Evolutionary conservation across 2,888 invertebrate species (phyloP).

Genomic region (Pseudolycoriella hygida): DNA sequence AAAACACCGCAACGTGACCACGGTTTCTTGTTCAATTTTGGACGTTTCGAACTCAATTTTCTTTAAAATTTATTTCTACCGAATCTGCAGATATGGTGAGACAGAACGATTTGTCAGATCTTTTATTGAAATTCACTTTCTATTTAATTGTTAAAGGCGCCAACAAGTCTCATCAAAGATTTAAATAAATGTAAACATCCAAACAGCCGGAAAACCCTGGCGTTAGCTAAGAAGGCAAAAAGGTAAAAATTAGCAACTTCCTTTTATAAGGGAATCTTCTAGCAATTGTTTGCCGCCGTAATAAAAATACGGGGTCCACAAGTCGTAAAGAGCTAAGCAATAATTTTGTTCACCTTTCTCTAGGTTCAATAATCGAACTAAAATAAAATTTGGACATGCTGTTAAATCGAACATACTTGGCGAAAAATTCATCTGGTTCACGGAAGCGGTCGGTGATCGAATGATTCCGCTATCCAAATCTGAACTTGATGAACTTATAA

Average conservation of each 20-base stretch:
- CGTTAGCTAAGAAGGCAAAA: slow-evolving; percentile 50
- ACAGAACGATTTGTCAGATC: too few relatives aligned
- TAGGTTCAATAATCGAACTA: slow-evolving; percentile 37
- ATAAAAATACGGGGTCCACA: too few relatives aligned
- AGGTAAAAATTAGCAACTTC: slow-evolving; percentile 27
- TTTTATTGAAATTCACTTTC: too few relatives aligned
- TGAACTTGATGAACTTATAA: slow-evolving; percentile 39
- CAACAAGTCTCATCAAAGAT: slow-evolving; percentile 28
- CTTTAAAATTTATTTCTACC: too few relatives aligned
- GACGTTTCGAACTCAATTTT: too few relatives aligned
- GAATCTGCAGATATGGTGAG: too few relatives aligned
- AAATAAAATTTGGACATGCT: slow-evolving; percentile 42
- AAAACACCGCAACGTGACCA: too few relatives aligned
- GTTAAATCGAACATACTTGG: slow-evolving; percentile 56
- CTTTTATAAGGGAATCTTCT: too few relatives aligned
- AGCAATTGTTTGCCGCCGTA: too few relatives aligned
- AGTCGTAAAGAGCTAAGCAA: too few relatives aligned
- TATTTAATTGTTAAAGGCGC: slow-evolving; percentile 15
- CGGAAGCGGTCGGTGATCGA: slow-evolving; percentile 38
- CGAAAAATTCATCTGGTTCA: slow-evolving; percentile 67
- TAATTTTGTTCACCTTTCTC: too few relatives aligned
- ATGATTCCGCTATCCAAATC: slow-evolving; percentile 37
- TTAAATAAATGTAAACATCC: slow-evolving; percentile 56
- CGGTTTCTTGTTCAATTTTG: too few relatives aligned
- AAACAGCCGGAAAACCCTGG: slow-evolving; percentile 65